Evolutionary conservation across 2,797 vertebrate species (phyloP).

Genomic region (Limnodromus scolopaceus): DNA sequence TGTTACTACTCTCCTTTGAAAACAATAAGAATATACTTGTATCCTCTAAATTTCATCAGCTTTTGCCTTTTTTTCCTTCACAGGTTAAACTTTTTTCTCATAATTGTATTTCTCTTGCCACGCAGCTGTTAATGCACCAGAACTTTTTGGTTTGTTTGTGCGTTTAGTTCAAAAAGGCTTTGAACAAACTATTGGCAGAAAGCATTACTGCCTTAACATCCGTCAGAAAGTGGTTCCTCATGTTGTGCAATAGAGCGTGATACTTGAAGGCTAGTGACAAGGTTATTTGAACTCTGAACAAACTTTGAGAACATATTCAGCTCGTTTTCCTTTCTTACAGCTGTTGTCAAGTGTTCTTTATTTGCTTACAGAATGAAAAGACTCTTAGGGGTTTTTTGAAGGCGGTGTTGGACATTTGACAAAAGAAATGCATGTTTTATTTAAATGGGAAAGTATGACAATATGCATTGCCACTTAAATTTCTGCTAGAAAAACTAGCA

Average conservation of each 20-base stretch:
- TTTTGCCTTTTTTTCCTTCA: neutral
- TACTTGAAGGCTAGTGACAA: neutral
- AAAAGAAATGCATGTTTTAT: neutral
- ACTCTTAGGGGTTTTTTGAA: neutral
- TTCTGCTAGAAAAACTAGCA: neutral
- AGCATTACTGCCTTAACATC: neutral
- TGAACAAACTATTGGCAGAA: slow-evolving; percentile 32
- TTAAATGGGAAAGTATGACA: neutral
- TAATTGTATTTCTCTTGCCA: neutral
- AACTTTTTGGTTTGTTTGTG: neutral
- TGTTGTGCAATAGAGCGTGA: neutral
- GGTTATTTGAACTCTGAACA: slow-evolving; percentile 64
- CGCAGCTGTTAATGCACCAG: neutral
- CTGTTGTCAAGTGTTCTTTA: slow-evolving; percentile 10
- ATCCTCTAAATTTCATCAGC: neutral
- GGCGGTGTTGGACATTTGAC: neutral
- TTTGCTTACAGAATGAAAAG: neutral
- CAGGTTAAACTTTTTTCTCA: neutral
- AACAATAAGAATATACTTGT: neutral
- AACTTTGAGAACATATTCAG: neutral
- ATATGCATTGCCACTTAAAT: neutral
- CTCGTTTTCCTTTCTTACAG: slow-evolving; percentile 20
- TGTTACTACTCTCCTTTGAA: neutral
- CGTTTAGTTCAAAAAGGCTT: slow-evolving; percentile 25
- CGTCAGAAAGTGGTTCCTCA: slow-evolving; percentile 25